phyloP scores from a whole-genome alignment of 2,113 vertebrate genomes.

The human (Homo sapiens) region GRCh38 chr19:40380001-40380500 shows the following conservation, averaged over 20 bases:
- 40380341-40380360: slow-evolving; percentile 60
- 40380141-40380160: neutral
- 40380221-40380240: neutral
- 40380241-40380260: neutral
- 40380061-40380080: neutral
- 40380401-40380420: slow-evolving; percentile 18
- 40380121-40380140: neutral
- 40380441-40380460: neutral
- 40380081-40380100: neutral
- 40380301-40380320: neutral
- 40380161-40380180: neutral
- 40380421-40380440: slow-evolving; percentile 59
- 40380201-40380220: neutral
- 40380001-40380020: too few species aligned
- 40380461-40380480: slow-evolving; percentile 61
- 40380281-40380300: neutral
- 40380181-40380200: neutral
- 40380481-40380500: slow-evolving; percentile 45
- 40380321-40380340: slow-evolving; percentile 61
- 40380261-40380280: neutral
- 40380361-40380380: slow-evolving; percentile 58
- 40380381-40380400: neutral
- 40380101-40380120: neutral
- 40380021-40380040: too few species aligned
- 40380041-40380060: too few species aligned